Conservation (phyloP, 2,888 invertebrate genomes). For the Chymomyza fuscimana region DNA sequence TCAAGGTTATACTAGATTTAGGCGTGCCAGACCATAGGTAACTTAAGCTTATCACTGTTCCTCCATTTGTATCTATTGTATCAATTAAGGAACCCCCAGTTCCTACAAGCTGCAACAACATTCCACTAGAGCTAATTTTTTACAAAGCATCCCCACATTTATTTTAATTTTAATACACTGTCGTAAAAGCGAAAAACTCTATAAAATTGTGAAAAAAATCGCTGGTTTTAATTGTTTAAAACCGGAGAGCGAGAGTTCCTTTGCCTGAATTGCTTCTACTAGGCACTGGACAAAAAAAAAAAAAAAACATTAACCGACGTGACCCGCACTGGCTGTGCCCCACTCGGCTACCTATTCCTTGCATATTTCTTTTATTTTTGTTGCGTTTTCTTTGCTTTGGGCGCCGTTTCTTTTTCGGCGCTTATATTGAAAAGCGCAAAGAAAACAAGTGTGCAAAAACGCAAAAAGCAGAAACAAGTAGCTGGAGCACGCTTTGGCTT, state of each 20-base stretch:
- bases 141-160: conserved; percentile 31
- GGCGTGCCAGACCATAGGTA: too few relatives aligned
- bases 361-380: conserved; percentile 9
- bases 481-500: neutral
- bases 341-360: neutral
- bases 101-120: too few relatives aligned
- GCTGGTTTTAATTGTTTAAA: conserved; percentile 57
- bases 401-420: conserved; percentile 17
- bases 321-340: conserved; percentile 12
- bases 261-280: neutral
- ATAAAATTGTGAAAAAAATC: conserved; percentile 8
- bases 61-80: too few relatives aligned
- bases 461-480: conserved; percentile 3
- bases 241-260: neutral
- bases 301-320: neutral
- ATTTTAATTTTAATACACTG: conserved; percentile 67
- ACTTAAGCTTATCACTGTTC: too few relatives aligned
- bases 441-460: conserved; percentile 43
- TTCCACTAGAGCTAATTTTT: too few relatives aligned
- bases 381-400: conserved; percentile 11
- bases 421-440: conserved; percentile 64
- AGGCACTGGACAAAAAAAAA: neutral
- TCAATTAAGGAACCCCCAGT: too few relatives aligned
- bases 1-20: too few relatives aligned
- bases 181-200: neutral